Evolutionary conservation across 2,797 vertebrate genomes (phyloP).

Genomic region (Poecilia picta): DNA sequence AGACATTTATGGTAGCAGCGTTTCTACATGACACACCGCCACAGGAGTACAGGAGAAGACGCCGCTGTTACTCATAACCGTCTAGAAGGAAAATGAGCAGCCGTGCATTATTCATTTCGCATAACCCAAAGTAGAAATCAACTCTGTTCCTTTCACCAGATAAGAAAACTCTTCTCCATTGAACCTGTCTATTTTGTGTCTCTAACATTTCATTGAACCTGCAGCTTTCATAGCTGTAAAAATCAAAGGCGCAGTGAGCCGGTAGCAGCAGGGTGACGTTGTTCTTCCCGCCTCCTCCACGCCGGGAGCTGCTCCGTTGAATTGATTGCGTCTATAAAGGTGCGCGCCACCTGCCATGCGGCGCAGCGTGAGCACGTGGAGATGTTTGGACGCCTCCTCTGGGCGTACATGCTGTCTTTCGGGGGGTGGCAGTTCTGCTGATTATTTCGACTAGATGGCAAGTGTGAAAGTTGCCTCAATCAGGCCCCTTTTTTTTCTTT

Average conservation of each 20-base stretch:
- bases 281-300: constrained; percentile 14
- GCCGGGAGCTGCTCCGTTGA: constrained; percentile 21
- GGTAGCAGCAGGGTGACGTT: constrained; percentile 31
- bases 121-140: constrained; percentile 18
- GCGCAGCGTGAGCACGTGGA: constrained; percentile 2
- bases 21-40: neutral
- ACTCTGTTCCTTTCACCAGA: constrained; percentile 32
- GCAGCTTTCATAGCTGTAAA: constrained; percentile 38
- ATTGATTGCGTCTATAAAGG: constrained; percentile 41
- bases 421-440: neutral
- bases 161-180: constrained; percentile 43
- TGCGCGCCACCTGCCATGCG: constrained; percentile 34
- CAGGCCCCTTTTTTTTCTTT: constrained; percentile 3
- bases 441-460: constrained; percentile 31
- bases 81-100: constrained; percentile 26
- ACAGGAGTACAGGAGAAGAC: constrained; percentile 6
- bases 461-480: constrained; percentile 53
- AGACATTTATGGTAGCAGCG: neutral
- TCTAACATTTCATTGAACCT: constrained; percentile 50
- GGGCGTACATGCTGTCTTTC: neutral
- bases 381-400: constrained; percentile 17
- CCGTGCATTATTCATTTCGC: constrained; percentile 32
- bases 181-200: constrained; percentile 44
- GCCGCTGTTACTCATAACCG: neutral
- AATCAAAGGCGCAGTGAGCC: constrained; percentile 44